Percentiles rank a stretch among this genome's conserved stretches.
These are phyloP conservation scores for Protonibea diacanthus DNA, from an alignment of 2,797 vertebrate species.

Conservation along the genomic window DNA sequence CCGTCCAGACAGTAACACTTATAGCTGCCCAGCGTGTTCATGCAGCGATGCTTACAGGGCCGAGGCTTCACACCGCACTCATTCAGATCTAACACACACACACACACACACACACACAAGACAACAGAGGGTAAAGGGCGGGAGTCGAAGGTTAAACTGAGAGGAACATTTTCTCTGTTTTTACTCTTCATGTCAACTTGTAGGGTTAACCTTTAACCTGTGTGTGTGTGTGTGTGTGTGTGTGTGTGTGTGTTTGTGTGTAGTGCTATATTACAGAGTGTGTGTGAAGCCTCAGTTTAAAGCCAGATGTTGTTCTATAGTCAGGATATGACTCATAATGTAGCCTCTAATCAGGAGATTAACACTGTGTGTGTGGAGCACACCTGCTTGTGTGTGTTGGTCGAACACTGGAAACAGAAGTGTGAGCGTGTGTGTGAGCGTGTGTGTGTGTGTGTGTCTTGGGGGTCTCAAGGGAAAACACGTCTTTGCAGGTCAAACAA, in stretches of 20 bases:
- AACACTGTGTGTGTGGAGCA: conserved; percentile 25
- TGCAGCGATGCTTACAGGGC: conserved; percentile 93
- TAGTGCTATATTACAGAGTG: conserved; percentile 20
- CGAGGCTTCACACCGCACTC: conserved; percentile 94
- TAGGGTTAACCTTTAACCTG: conserved; percentile 61
- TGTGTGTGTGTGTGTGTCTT: conserved; percentile 21
- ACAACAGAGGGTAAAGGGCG: neutral
- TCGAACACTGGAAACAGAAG: conserved; percentile 14
- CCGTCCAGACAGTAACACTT: conserved; percentile 94
- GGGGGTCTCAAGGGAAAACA: conserved; percentile 55
- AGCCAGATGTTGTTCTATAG: conserved; percentile 66
- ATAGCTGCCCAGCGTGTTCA: conserved; percentile 95
- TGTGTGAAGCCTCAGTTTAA: conserved; percentile 24
- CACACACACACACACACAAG: conserved; percentile 45
- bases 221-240: conserved; percentile 9
- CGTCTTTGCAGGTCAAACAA: conserved; percentile 59
- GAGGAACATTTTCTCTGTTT: conserved; percentile 16
- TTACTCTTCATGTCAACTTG: conserved; percentile 25
- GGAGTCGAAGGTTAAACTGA: conserved; percentile 22
- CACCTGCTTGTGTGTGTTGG: neutral
- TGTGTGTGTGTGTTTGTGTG: conserved; percentile 9
- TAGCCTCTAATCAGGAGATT: conserved; percentile 68
- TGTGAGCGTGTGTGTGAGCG: conserved; percentile 16
- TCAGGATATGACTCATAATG: conserved; percentile 71
- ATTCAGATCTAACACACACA: conserved; percentile 89